These are phyloP conservation scores for Caenorhabditis sp. DNA, from an alignment of 2,888 invertebrate genomes.

Conservation along the genomic window DNA sequence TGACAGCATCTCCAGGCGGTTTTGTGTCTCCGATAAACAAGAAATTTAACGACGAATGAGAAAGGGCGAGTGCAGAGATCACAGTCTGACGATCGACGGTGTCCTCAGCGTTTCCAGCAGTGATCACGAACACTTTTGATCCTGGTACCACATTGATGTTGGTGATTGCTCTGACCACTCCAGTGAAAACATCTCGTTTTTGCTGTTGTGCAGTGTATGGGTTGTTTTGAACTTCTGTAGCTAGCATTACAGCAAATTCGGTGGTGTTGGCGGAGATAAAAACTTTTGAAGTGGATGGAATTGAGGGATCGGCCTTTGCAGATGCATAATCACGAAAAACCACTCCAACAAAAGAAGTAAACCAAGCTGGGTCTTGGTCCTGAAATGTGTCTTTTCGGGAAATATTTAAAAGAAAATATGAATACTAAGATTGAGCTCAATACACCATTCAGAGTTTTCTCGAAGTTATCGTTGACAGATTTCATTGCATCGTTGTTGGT, in stretches of 20 bases:
- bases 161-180: constrained; percentile 44
- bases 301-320: constrained; percentile 18
- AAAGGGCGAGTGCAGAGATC: constrained; percentile 55
- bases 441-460: constrained; percentile 51
- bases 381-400: too few species aligned
- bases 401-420: too few species aligned
- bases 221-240: constrained; percentile 42
- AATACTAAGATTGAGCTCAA: constrained; percentile 27
- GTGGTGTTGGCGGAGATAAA: constrained; percentile 47
- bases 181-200: constrained; percentile 67
- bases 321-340: constrained; percentile 69
- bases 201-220: constrained; percentile 60
- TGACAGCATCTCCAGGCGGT: constrained; percentile 69
- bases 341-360: constrained; percentile 71
- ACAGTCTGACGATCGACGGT: constrained; percentile 57
- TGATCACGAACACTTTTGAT: constrained; percentile 64
- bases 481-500: constrained; percentile 66
- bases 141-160: constrained; percentile 44
- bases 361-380: constrained; percentile 66
- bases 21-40: constrained; percentile 69
- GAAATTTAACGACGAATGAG: constrained; percentile 64
- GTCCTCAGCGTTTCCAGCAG: constrained; percentile 64
- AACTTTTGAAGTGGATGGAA: constrained; percentile 54
- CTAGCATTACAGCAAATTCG: constrained; percentile 38
- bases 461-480: constrained; percentile 59